Conservation (phyloP, 2,113 vertebrate species). For the Crotalus viridis region DNA sequence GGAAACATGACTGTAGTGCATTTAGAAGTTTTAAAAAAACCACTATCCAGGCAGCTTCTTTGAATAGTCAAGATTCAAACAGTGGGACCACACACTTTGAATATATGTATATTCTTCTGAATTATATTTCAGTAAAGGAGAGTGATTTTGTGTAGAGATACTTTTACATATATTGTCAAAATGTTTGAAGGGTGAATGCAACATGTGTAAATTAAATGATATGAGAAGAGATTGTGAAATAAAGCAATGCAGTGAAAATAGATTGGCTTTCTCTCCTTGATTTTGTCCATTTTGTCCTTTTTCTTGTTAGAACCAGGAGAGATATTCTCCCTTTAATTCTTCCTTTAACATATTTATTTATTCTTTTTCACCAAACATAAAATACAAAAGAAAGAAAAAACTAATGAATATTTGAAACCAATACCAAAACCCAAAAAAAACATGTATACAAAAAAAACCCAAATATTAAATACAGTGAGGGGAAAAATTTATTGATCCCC, state of each 20-base stretch:
- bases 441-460: neutral
- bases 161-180: constrained; percentile 54
- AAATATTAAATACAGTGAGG: neutral
- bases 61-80: constrained; percentile 47
- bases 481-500: no score
- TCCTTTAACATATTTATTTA: neutral
- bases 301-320: constrained; percentile 26
- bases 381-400: neutral
- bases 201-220: constrained; percentile 56
- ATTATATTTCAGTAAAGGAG: constrained; percentile 48
- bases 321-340: neutral
- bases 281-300: constrained; percentile 46
- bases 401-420: neutral
- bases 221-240: constrained; percentile 65
- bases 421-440: neutral
- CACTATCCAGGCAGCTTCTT: constrained; percentile 39
- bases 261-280: neutral
- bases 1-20: constrained; percentile 55
- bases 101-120: constrained; percentile 56
- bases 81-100: constrained; percentile 55
- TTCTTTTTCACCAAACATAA: neutral
- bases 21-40: constrained; percentile 46
- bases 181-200: constrained; percentile 35
- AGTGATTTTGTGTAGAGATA: constrained; percentile 40
- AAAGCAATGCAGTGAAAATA: constrained; percentile 64